Evolutionary conservation across 2,797 vertebrate genomes (phyloP).

Genomic region (Neoniphon sammara): DNA sequence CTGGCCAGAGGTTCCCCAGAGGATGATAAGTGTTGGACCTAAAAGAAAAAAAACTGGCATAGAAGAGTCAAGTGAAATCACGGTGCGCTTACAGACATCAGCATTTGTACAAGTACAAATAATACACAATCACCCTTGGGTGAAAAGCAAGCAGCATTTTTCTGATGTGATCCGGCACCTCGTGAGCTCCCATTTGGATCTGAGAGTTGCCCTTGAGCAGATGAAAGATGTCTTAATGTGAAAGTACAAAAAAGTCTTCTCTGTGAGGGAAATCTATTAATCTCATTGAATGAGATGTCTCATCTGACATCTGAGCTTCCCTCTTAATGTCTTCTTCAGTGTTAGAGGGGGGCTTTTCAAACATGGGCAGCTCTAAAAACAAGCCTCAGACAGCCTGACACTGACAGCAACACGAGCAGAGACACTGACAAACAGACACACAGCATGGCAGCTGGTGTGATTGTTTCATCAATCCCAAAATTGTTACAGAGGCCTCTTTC

Average conservation of each 20-base stretch:
- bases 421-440: not conserved
- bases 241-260: conserved; percentile 18
- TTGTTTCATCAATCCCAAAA: conserved; percentile 17
- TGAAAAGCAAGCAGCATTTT: not conserved
- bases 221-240: conserved; percentile 27
- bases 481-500: conserved; percentile 29
- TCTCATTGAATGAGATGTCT: conserved; percentile 46
- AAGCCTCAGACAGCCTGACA: not conserved
- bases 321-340: conserved; percentile 41
- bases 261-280: conserved; percentile 53
- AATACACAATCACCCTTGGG: not conserved
- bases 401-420: conserved; percentile 3
- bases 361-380: not conserved
- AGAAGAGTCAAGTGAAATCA: not conserved
- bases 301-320: conserved; percentile 45
- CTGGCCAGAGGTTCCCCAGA: not conserved
- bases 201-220: conserved; percentile 35
- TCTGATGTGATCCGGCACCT: not conserved
- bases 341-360: conserved; percentile 39
- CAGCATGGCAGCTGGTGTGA: conserved; percentile 9
- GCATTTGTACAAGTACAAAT: too few relatives aligned
- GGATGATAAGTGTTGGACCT: too few relatives aligned
- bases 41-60: too few relatives aligned
- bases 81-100: too few relatives aligned
- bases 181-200: conserved; percentile 19